These are phyloP conservation scores for Trachurus trachurus DNA, from an alignment of 2,797 vertebrate species.

Conservation along the genomic window DNA sequence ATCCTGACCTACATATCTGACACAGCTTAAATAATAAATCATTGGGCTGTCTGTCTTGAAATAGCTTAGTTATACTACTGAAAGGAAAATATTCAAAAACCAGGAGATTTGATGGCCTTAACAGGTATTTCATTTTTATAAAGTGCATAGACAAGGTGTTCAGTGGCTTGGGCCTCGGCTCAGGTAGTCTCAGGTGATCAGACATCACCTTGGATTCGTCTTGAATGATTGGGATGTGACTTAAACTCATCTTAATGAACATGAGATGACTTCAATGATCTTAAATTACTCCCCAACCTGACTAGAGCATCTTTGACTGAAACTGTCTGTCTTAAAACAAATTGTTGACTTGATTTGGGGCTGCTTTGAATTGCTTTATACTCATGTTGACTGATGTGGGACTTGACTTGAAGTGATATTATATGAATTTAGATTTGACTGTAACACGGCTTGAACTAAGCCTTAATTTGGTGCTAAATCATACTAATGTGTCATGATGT, in stretches of 20 bases:
- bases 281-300: too few species aligned
- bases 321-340: too few species aligned
- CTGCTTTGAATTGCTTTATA: not conserved
- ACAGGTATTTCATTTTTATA: not conserved
- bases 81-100: constrained; percentile 5
- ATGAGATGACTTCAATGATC: too few species aligned
- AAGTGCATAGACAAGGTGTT: not conserved
- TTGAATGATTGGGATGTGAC: too few species aligned
- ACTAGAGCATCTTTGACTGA: too few species aligned
- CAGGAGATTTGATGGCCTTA: too few species aligned
- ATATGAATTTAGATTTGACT: not conserved
- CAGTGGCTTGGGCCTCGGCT: not conserved
- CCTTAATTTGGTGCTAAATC: not conserved
- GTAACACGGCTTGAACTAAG: not conserved
- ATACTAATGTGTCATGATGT: not conserved
- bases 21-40: not conserved
- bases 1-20: not conserved
- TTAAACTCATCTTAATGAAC: too few species aligned
- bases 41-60: not conserved
- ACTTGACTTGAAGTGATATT: not conserved
- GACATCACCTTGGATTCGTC: too few species aligned
- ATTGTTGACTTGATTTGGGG: not conserved
- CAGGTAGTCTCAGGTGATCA: not conserved
- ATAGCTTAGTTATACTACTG: not conserved
- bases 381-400: too few species aligned